Percentiles rank a stretch among this genome's conserved stretches.
Conservation (phyloP, 1,140 invertebrate genomes). For the Probaryconus sp. region DNA sequence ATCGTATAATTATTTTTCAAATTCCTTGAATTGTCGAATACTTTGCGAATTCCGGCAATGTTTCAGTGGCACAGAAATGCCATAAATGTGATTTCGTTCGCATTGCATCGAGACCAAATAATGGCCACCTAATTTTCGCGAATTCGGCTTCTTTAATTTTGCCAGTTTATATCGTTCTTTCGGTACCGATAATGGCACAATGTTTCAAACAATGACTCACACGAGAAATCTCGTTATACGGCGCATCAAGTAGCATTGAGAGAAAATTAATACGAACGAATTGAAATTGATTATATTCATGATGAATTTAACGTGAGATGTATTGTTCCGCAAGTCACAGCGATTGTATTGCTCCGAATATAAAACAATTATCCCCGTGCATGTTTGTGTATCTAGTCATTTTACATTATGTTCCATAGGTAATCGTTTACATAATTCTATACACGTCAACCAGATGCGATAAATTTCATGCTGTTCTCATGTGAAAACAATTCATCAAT, state of each 20-base stretch:
- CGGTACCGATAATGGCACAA: neutral
- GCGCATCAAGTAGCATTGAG: slow-evolving; percentile 17
- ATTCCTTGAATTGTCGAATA: too few relatives aligned
- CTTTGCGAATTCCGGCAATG: too few relatives aligned
- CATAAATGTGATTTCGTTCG: too few relatives aligned
- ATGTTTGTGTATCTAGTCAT: too few relatives aligned
- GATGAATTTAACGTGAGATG: slow-evolving; percentile 11
- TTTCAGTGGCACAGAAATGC: too few relatives aligned
- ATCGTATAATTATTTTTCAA: too few relatives aligned
- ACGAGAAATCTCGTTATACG: slow-evolving; percentile 21
- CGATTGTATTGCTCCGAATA: slow-evolving; percentile 13
- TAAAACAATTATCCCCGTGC: slow-evolving; percentile 12
- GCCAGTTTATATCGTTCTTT: neutral
- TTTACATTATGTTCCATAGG: slow-evolving; percentile 5
- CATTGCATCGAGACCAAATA: too few relatives aligned
- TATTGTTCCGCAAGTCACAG: slow-evolving; percentile 17
- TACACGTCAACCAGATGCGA: slow-evolving; percentile 8
- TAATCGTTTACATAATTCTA: slow-evolving; percentile 32
- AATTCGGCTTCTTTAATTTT: slow-evolving; percentile 16
- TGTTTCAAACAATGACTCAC: neutral
- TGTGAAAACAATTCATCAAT: slow-evolving; percentile 4
- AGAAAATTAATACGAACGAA: slow-evolving; percentile 32
- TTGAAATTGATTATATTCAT: slow-evolving; percentile 25
- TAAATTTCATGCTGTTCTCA: slow-evolving; percentile 6
- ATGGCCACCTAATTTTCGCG: too few relatives aligned